Evolutionary conservation across 2,113 vertebrate species (phyloP), one percentile per base, ranked within the genome.

Genomic region (Saiga tatarica): DNA sequence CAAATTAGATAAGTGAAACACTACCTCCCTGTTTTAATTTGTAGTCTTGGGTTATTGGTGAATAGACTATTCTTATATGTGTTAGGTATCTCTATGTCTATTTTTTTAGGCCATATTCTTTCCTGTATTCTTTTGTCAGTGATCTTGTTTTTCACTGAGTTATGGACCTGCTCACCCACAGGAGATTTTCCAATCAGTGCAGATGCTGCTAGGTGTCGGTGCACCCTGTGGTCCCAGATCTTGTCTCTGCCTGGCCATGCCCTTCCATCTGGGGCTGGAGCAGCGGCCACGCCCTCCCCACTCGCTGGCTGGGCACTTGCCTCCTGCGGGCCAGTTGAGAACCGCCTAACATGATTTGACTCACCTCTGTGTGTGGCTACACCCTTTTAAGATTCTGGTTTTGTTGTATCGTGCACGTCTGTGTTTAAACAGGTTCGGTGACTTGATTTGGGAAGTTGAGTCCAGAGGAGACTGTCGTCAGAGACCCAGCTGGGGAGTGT

Each of bases 341-440:
- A 60, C 90, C 53, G 97, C 94, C 98, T 96, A 86, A 87, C 94
- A 89, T 1, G 3, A 92, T 89, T 92, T 98, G 98, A 97, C 95
- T 98, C 98, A 98, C 91, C 87, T 71, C 71, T 57, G 19, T 88
- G 82, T 96, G 94, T 52, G 15, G 92, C 94, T 93, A 59, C 97
- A 89, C 97, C 97, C 97, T 93, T 76, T 67, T 47, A 55, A 91
- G 90, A 62, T 62, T 84, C 93, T 19, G 17, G 94, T 78, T 53
- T 88, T 94, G 92, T 92, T 86, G 47, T 86, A 74, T 87, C 64
- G n/a, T 74, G 87, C 45, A 14, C 8, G 26, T 89, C 97, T 91
- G 81, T 78, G 78, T 90, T 93, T 86, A 94, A 62, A 98, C 97
- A 98, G 92, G 97, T 97, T 96, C 0, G 23, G 57, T 81, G 82